Evolutionary conservation across 1,140 invertebrate species (phyloP), one percentile per base, ranked within the genome.

Genomic region (Drosophila triauraria): DNA sequence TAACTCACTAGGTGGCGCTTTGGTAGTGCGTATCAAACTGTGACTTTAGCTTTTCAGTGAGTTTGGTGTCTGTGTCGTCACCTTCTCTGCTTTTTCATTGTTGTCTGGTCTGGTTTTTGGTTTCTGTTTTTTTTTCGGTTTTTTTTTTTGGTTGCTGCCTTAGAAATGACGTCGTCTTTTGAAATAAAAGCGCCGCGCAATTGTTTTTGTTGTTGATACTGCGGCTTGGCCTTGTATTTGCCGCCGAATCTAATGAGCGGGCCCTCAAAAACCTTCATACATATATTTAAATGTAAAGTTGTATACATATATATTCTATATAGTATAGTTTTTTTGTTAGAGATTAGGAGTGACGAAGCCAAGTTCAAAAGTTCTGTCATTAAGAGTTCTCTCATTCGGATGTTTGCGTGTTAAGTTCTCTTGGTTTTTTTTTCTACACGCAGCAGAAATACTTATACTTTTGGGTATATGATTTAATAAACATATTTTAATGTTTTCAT

Each of bases 331-430:
- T 38, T 23, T 30, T 27, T 44, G 38, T 67, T 40, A 47, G 32
- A 48, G 64, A 60, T 76, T 76, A 82, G 75, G 70, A 77, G 76
- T 69, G 44, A 51, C 53, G 42, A 86, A 86, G 71, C 82, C 82
- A 87, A 86, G 82, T 87, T 86, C 75, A 86, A 87, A 82, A 65
- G 83, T 87, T 86, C 42, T 65, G 64, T 67, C 38, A 20, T 51
- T 53, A 40, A 50, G 43, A 56, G 25, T 43, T 43, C 32, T 35
- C 61, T 43, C 46, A 42, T 20, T 57, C 10, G 20, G 30, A 44
- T 17, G 40, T 13, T 48, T 30, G 40, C 61, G 38, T 56, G 53
- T 23, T 23, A 32, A 27, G 30, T 43, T 38, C 42, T 65, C 30
- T 35, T 25, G 8, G 4, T 58, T 63, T 75, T 53, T 38, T 23